Base-by-base conservation (phyloP, 2,888 invertebrate genomes). In the Scaptomyza flava region DNA sequence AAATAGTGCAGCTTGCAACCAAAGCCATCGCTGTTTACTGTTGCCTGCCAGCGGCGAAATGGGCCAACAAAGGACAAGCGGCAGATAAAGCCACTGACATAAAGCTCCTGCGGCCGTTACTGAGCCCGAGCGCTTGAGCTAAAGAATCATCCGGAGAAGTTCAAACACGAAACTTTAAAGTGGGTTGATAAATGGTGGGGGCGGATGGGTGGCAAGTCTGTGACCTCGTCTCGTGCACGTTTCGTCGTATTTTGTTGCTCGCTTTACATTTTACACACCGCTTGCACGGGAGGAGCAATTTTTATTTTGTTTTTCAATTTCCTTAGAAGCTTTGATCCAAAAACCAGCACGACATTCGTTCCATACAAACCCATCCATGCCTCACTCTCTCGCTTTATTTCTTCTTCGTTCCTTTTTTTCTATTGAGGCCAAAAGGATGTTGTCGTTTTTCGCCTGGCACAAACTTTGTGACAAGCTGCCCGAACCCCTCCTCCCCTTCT, bases 261-360 rank as follows among this genome's bases (percentile, higher is more conserved):
- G 27, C 27, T 27, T 50, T 66, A 50, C 71, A 59, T 42, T 68
- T 72, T 72, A 53, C 53, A 47, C 68, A 34, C 53, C 58, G 58
- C 71, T 52, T 71, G 74, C 57, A 57, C 34, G 17, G 17, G 41
- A 38, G 7, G 7, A 20, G 34, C 5, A 51, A 61, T 17, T 17
- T 41, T 68, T 65, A 78, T 38, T 2, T 43, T 71, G 62, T 80
- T 80, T 81, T 82, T 85, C 77, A 80, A 82, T 82, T 82, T 82
- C 69, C 85, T 69, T 68, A 72, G 81, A 77, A 68, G 76, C 71
- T 85, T 82, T 85, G 82, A 82, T 81, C 81, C 74, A 75, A 54
- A 54, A 54, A 62, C 38, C 64, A 64, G 57, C 71, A 66, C 46
- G 60, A 58, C 50, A 72, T 41, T 41, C 14, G 41, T 41, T 41